Conservation (phyloP, 2,888 invertebrate species). For the Aspidiotus rigidus region DNA sequence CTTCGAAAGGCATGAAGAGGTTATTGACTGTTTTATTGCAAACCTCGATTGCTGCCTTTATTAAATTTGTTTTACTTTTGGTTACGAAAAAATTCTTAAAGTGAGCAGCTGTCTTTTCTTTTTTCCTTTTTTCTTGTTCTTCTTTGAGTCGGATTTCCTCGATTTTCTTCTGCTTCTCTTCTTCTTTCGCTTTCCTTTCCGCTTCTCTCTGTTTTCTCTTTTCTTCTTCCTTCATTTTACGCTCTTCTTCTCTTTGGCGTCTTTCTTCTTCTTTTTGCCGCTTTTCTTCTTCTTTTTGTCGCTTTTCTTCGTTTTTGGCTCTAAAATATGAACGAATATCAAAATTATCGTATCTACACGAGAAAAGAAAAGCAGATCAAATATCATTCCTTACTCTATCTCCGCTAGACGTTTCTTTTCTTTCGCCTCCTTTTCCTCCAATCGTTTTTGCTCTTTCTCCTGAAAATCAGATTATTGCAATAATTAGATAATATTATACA, state of each 20-base stretch:
- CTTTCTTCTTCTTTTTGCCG: conserved; percentile 36
- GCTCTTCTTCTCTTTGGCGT: conserved; percentile 33
- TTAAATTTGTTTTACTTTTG: conserved; percentile 28
- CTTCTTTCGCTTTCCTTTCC: conserved; percentile 35
- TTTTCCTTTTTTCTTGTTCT: conserved; percentile 41
- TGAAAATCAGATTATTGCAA: not conserved
- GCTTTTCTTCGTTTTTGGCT: conserved; percentile 37
- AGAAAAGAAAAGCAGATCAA: not conserved
- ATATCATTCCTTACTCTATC: conserved; percentile 34
- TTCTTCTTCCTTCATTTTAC: conserved; percentile 34
- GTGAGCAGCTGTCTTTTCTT: conserved; percentile 41
- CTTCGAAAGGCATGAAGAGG: conserved; percentile 57
- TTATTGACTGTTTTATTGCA: conserved; percentile 39
- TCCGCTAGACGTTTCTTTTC: conserved; percentile 36
- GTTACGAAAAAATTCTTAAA: conserved; percentile 44
- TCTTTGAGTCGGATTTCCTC: conserved; percentile 44
- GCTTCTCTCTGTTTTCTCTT: conserved; percentile 36
- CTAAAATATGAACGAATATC: conserved; percentile 17
- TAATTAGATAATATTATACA: not conserved
- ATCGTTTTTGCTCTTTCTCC: conserved; percentile 26
- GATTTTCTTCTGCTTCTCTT: conserved; percentile 35
- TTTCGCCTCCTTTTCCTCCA: conserved; percentile 34
- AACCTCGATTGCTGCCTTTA: conserved; percentile 36
- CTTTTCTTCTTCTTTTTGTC: conserved; percentile 36
- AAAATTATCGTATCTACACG: not conserved